Base-by-base conservation (phyloP, 2,888 invertebrate species). In the Lasioglossum morio region DNA sequence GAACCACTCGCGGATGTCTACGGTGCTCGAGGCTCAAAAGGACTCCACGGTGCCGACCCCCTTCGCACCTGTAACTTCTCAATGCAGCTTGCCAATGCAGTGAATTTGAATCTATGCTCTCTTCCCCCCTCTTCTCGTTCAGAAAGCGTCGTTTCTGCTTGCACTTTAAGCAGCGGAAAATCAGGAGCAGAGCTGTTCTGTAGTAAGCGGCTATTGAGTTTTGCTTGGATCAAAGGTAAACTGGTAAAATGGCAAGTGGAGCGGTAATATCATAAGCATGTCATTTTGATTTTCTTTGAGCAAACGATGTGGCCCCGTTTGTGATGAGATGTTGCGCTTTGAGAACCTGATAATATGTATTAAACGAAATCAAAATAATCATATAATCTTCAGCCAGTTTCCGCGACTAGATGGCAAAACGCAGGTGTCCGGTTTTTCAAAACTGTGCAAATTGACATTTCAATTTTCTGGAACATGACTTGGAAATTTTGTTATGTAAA, bases 1-100 rank as follows among this genome's bases (percentile, higher is more conserved):
- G 81, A 69, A 77, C 87, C 82, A 82, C 83, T 86, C 72, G 69
- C 85, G 72, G 77, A 77, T 79, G 66, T 82, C 81, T 81, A 72
- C 30, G 60, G 37, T 81, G 79, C 77, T 66, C 80, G 79, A 72
- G 60, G 46, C 66, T 69, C 75, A 73, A 72, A 73, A 75, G 81
- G 77, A 79, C 76, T 72, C 27, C 66, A 53, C 63, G 8, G 30
- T 16, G 8, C 73, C 57, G 30, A 34, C 5, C 12, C 60, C 69
- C 23, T 75, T 53, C 77, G 82, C 87, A 73, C 75, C 76, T 84
- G 72, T 72, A 75, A 84, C 85, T 66, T 66, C 34, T 34, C 66
- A 66, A 66, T 66, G 66, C 66, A 23, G 66, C 70, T 40, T 23
- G 70, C 37, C 70, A 48, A 79, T 78, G 79, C 80, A 80, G 30